Conservation (phyloP, 2,797 vertebrate genomes). For the Picus viridis region DNA sequence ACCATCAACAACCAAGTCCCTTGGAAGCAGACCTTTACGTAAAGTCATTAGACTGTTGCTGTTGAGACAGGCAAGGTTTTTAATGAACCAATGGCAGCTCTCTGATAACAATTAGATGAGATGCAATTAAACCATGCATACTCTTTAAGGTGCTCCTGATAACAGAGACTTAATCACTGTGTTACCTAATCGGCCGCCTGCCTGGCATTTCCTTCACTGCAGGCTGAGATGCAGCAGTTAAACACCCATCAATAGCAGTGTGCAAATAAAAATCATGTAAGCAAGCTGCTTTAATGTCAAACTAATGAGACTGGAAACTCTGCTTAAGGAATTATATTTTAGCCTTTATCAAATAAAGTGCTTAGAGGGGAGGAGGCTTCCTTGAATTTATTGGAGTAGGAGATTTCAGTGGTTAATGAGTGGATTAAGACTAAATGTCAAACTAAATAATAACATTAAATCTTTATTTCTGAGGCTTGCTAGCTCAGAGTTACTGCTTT, state of each 20-base stretch:
- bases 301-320: conserved; percentile 26
- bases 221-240: conserved; percentile 23
- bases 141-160: not conserved
- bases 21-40: conserved; percentile 11
- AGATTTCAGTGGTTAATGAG: conserved; percentile 23
- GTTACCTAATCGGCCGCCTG: not conserved
- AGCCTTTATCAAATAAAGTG: conserved; percentile 24
- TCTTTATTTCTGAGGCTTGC: conserved; percentile 6
- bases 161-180: conserved; percentile 14
- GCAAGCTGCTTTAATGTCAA: conserved; percentile 30
- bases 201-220: not conserved
- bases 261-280: conserved; percentile 39
- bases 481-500: not conserved
- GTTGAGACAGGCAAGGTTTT: conserved; percentile 4
- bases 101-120: conserved; percentile 46
- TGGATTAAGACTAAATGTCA: conserved; percentile 40
- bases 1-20: not conserved
- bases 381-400: not conserved
- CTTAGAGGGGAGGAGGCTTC: not conserved
- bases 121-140: conserved; percentile 19
- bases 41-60: conserved; percentile 26
- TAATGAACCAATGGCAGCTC: conserved; percentile 31
- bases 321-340: conserved; percentile 32
- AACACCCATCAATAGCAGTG: conserved; percentile 6
- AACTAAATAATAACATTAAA: conserved; percentile 11